A percentile compares a stretch with the other conserved stretches of the same genome.
phyloP scores from a whole-genome alignment of 2,113 vertebrate species.

The Hypocryptadius cinnamomeus region DNA sequence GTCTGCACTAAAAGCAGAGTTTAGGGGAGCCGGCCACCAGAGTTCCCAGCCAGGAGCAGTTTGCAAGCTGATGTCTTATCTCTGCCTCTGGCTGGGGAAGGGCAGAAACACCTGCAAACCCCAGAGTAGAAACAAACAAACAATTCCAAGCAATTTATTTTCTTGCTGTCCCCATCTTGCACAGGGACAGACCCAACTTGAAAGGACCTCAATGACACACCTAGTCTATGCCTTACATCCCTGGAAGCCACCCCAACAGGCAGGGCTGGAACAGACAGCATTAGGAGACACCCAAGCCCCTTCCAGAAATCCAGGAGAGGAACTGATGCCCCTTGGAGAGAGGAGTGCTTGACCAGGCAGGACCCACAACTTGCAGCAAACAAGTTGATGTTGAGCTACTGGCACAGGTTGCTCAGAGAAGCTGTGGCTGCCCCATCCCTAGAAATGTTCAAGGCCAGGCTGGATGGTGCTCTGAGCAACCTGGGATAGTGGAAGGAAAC shows the following conservation, averaged over 20 bases:
- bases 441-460: neutral
- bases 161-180: neutral
- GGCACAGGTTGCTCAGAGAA: neutral
- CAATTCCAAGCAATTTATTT: neutral
- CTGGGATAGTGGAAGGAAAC: neutral
- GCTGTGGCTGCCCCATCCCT: neutral
- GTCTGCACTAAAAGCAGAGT: neutral
- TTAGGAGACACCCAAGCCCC: neutral
- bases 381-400: neutral
- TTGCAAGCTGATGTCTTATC: neutral
- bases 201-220: neutral
- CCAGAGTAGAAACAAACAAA: neutral
- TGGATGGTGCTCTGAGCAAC: neutral
- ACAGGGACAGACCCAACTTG: neutral
- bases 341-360: rapidly evolving
- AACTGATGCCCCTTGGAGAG: neutral
- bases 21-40: neutral
- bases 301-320: neutral
- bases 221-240: neutral
- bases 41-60: neutral
- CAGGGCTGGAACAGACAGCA: neutral
- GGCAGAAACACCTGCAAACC: neutral
- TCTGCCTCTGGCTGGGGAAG: neutral
- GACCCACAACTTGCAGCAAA: neutral
- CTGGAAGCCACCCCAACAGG: neutral